Conservation (phyloP, 2,888 invertebrate species). For the Parnassius glacialis region DNA sequence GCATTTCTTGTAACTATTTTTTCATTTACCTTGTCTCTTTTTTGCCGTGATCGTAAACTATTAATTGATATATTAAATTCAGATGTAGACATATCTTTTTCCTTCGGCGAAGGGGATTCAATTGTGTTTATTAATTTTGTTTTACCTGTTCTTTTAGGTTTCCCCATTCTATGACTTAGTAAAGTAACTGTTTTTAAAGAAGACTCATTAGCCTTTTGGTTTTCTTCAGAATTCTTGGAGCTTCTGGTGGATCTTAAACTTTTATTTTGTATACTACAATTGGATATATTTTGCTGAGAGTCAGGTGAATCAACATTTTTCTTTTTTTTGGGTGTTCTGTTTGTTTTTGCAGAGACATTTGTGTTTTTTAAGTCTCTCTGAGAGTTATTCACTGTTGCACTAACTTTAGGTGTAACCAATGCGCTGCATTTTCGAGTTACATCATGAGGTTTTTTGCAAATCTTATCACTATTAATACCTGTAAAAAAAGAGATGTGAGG, state of each 20-base stretch:
- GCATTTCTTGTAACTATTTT: background rate
- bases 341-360: background rate
- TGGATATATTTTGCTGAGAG: background rate
- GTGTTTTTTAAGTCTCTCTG: slow-evolving; percentile 1
- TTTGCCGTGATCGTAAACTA: slow-evolving; percentile 27
- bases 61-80: slow-evolving; percentile 27
- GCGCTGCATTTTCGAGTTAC: background rate
- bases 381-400: background rate
- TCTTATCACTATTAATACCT: slow-evolving; percentile 10
- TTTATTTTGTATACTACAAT: background rate
- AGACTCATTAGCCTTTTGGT: slow-evolving; percentile 18
- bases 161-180: slow-evolving; percentile 16
- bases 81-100: slow-evolving; percentile 1
- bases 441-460: slow-evolving; percentile 4
- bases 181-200: slow-evolving; percentile 17
- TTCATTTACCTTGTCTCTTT: slow-evolving; percentile 1
- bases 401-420: background rate
- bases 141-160: slow-evolving; percentile 6
- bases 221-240: slow-evolving; percentile 24
- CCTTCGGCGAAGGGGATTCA: background rate
- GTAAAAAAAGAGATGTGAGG: background rate
- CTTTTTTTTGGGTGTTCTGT: background rate
- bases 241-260: slow-evolving; percentile 8
- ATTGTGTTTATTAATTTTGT: slow-evolving; percentile 2
- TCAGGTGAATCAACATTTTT: background rate